Base-by-base conservation (phyloP, 2,888 invertebrate species). In the Hypolimnas misippus region DNA sequence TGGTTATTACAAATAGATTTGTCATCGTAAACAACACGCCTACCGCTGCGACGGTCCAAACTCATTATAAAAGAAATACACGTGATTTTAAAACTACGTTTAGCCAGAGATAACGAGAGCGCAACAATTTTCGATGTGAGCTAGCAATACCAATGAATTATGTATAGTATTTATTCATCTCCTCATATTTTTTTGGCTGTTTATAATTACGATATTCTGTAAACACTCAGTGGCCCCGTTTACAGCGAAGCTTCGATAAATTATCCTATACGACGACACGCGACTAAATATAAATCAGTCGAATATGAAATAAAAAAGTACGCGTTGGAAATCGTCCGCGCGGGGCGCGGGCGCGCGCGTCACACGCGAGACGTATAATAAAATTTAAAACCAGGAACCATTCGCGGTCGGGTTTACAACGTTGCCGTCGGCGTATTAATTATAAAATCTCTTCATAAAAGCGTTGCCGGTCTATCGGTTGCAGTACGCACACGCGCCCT, bases 371-470 rank as follows among this genome's bases (percentile, higher is more conserved):
- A 49, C 63, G 62, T 58, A 63, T 74, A 70, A 76, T 74, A 76
- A 76, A 78, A 75, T 69, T 69, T 70, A 69, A 71, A 69, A 62
- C 68, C 76, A 69, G 77, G 73, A 77, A 76, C 76, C 75, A 78
- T 85, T 83, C 69, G 87, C 70, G 87, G 87, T 86, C 59, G 49
- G 72, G 71, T 84, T 83, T 79, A 83, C 77, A 78, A 73, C 82
- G 76, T 70, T 64, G 60, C 63, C 71, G 74, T 61, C 73, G 75
- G 76, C 82, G 78, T 81, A 83, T 83, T 83, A 83, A 83, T 84
- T 72, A 72, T 81, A 83, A 84, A 83, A 83, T 83, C 78, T 81
- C 76, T 86, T 82, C 79, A 83, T 83, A 84, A 80, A 80, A 71
- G 65, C 67, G 63, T 59, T 63, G 60, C 66, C 61, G 60, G 66